A percentile compares a stretch with the other conserved stretches of the same genome.
phyloP scores from a whole-genome alignment of 2,113 vertebrate genomes.

The Gymnocephalus cernua region DNA sequence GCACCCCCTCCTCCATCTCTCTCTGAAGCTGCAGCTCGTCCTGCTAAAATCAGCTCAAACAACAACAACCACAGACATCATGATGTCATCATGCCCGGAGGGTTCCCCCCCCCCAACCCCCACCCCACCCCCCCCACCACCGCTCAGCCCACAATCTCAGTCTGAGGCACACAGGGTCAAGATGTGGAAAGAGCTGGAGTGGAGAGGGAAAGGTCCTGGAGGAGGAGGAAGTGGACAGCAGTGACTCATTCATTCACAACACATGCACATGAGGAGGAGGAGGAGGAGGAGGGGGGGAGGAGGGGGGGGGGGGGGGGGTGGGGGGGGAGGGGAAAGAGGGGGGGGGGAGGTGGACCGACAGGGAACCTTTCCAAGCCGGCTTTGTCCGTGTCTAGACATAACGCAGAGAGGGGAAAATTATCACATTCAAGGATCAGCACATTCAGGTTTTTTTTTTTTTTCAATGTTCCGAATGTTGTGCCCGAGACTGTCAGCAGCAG shows the following conservation, averaged over 20 bases:
- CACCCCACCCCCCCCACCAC: no score
- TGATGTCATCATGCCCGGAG: background rate
- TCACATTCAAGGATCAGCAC: conserved; percentile 36
- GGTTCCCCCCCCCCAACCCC: no score
- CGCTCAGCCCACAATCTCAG: background rate
- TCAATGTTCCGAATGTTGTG: conserved; percentile 20
- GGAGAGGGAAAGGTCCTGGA: background rate
- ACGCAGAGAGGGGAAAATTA: conserved; percentile 29
- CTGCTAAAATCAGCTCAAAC: background rate
- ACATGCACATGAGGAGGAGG: conserved; percentile 27
- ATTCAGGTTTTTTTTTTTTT: background rate
- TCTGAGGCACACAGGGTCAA: conserved; percentile 66
- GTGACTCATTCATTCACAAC: conserved; percentile 71
- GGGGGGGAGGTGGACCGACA: background rate
- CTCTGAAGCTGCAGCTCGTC: background rate
- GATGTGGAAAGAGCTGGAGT: conserved; percentile 10
- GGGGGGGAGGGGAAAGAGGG: no score
- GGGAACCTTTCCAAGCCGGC: conserved; percentile 45
- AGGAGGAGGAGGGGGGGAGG: background rate
- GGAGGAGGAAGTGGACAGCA: conserved; percentile 15
- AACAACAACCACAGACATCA: background rate
- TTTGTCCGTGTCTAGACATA: conserved; percentile 66
- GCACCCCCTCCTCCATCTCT: no score
- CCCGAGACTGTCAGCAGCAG: conserved; percentile 25
- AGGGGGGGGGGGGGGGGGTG: no score